These are phyloP conservation scores for Cordilura impudica DNA, from an alignment of 2,888 invertebrate species.

Conservation along the genomic window DNA sequence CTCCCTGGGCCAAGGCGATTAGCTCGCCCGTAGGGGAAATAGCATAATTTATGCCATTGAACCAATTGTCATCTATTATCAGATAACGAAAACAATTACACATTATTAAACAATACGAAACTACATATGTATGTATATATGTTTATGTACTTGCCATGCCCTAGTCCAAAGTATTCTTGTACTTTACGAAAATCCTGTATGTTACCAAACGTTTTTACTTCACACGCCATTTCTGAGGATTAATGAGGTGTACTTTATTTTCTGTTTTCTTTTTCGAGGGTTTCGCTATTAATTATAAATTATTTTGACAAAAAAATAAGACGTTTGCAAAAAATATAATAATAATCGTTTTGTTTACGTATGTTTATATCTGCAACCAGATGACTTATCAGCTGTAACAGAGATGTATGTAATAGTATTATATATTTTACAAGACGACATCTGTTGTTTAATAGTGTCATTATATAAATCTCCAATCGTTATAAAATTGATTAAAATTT, in stretches of 20 bases:
- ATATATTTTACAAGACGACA: background rate
- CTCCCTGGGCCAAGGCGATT: conserved; percentile 83
- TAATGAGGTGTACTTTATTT: background rate
- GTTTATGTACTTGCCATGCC: conserved; percentile 75
- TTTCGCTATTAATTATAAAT: background rate
- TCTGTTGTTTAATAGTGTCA: background rate
- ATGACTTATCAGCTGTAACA: background rate
- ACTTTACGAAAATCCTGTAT: conserved; percentile 81
- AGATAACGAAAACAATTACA: background rate
- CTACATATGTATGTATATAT: background rate
- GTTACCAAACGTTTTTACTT: conserved; percentile 82
- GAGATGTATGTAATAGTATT: background rate
- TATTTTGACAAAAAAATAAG: background rate
- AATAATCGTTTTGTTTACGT: conserved; percentile 19
- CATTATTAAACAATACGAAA: background rate
- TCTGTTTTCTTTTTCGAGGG: background rate
- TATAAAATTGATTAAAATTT: no score
- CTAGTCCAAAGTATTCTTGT: conserved; percentile 80
- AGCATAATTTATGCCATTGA: conserved; percentile 83
- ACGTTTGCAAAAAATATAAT: background rate
- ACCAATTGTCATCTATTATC: conserved; percentile 80
- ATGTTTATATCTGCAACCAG: conserved; percentile 2
- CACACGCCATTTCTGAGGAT: conserved; percentile 79
- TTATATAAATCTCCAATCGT: no score
- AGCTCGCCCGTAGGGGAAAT: conserved; percentile 86